Base-by-base conservation (phyloP, 2,888 invertebrate genomes). In the Venustoraphidia nigricollis region DNA sequence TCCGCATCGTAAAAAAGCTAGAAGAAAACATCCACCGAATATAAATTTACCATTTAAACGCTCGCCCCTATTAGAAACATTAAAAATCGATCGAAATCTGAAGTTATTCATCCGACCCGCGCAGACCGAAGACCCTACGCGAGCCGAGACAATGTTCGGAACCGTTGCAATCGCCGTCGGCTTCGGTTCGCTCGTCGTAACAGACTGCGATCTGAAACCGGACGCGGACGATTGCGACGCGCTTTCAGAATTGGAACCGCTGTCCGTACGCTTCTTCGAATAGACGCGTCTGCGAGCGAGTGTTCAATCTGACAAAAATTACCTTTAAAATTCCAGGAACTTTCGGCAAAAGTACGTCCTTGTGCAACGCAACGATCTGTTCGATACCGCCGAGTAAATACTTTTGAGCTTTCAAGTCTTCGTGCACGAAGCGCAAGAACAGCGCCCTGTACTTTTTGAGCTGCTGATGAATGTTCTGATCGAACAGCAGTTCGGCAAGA, bases 321-420 rank as follows among this genome's bases (percentile, higher is more conserved):
- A 77, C 77, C 75, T 93, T 93, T 56, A 94, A 76, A 58, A 93
- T 83, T 63, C 83, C 84, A 55, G 91, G 81, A 58, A 94, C 89
- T 66, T 92, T 92, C 50, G 84, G 77, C 75, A 97, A 77, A 58
- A 98, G 76, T 47, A 73, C 69, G 52, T 81, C 77, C 56, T 79
- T 78, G 68, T 91, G 83, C 55, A 88, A 71, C 49, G 82, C 85
- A 56, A 93, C 86, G 45, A 96, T 81, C 66, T 92, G 92, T 63
- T 97, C 96, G 60, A 98, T 78, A 50, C 95, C 97, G 60, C 95
- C 89, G 59, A 98, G 77, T 57, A 97, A 76, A 69, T 94, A 89
- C 55, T 92, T 84, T 65, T 91, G 92, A 8, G 90, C 90, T 62
- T 87, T 88, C 36, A 76, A 66, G 63, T 91, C 90, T 52, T 83